A percentile compares a stretch with the other conserved stretches of the same genome.
Evolutionary conservation across 2,113 vertebrate genomes (phyloP).

Genomic region (Notarius quadriscutis): DNA sequence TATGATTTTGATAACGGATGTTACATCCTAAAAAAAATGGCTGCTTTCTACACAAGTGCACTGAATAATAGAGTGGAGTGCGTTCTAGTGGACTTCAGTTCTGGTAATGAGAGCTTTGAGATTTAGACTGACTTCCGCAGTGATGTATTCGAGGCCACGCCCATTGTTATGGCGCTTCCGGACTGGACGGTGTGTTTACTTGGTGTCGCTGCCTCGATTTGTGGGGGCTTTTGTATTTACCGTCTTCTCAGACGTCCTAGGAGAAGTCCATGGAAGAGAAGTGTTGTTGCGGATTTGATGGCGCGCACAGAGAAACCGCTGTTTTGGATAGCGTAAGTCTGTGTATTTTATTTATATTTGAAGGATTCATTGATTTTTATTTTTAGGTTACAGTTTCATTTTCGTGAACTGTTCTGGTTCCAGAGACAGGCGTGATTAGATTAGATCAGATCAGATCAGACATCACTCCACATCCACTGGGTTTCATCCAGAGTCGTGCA

Average conservation of each 20-base stretch:
- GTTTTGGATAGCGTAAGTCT: constrained; percentile 80
- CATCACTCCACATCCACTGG: neutral
- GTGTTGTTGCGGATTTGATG: constrained; percentile 63
- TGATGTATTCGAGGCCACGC: constrained; percentile 51
- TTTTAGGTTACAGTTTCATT: neutral
- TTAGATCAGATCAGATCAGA: neutral
- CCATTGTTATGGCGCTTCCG: constrained; percentile 70
- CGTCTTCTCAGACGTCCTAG: constrained; percentile 53
- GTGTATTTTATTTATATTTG: neutral
- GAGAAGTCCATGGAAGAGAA: constrained; percentile 52
- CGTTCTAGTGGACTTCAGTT: neutral
- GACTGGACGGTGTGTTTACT: constrained; percentile 62
- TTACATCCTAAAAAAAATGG: neutral
- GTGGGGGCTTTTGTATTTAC: constrained; percentile 64
- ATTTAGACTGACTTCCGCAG: neutral
- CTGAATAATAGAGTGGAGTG: neutral
- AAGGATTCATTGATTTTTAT: neutral
- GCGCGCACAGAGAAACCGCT: constrained; percentile 78
- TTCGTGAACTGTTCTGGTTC: neutral
- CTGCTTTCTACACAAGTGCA: neutral
- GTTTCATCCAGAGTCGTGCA: neutral
- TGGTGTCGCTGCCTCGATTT: constrained; percentile 60
- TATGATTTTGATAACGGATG: neutral
- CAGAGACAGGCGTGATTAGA: neutral
- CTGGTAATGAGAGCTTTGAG: neutral